These are phyloP conservation scores for Erpobdella octoculata DNA, from an alignment of 2,888 invertebrate species.

Conservation along the genomic window DNA sequence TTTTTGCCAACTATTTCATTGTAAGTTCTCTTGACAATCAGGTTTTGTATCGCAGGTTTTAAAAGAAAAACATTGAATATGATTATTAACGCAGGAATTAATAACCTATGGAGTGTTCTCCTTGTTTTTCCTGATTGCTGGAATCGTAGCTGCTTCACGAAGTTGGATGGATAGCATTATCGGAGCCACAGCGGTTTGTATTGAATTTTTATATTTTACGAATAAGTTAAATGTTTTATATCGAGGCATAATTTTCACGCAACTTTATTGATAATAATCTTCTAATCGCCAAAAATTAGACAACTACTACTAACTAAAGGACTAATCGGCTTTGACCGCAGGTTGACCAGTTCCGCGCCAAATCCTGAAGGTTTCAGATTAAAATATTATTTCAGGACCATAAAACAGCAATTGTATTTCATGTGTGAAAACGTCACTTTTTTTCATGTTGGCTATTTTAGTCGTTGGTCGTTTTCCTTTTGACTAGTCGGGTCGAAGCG, in stretches of 20 bases:
- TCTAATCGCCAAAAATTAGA: background rate
- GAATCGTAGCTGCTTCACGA: constrained; percentile 22
- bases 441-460: too few species aligned
- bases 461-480: too few species aligned
- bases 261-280: background rate
- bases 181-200: constrained; percentile 14
- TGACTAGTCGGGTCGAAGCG: too few species aligned
- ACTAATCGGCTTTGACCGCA: too few species aligned
- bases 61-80: too few species aligned
- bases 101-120: constrained; percentile 22
- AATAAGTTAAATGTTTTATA: background rate
- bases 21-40: too few species aligned
- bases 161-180: background rate
- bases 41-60: too few species aligned
- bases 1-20: constrained; percentile 27
- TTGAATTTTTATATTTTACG: background rate
- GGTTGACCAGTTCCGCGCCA: too few species aligned
- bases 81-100: constrained; percentile 32
- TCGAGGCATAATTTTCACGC: background rate
- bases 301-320: background rate
- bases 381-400: too few species aligned
- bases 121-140: constrained; percentile 30
- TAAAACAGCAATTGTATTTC: too few species aligned
- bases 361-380: too few species aligned
- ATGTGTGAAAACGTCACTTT: too few species aligned